Base-by-base conservation (phyloP, 1,140 invertebrate species). In the Stegodyphus dumicola region DNA sequence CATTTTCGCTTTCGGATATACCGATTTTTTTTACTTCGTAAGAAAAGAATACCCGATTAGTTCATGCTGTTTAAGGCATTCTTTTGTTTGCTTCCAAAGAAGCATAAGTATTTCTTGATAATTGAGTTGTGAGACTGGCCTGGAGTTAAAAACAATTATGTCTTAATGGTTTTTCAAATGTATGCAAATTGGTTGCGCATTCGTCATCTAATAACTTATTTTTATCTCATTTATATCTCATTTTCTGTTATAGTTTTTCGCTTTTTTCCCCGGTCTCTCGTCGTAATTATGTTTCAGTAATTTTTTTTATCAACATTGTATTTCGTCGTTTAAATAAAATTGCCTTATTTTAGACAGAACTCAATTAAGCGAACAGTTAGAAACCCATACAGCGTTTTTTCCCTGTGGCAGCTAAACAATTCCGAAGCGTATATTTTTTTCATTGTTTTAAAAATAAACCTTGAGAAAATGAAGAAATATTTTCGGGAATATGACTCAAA, bases 121-220 rank as follows among this genome's bases (percentile, higher is more conserved):
- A 75, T 56, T 75, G 73, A 75, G 73, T 60, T 60, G 54, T 18
- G 33, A 71, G 53, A 18, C 33, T 18, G 33, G n/a, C 73, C 73
- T 48, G 13, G 52, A 53, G 73, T 75, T 75, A 56, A 60, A 60
- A 75, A 75, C 73, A 75, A 75, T 75, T 75, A 75, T 75, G 54
- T 56, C 53, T 18, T 75, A 75, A 75, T 75, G 73, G 73, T 75
- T 75, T 75, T 75, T 75, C 53, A 75, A 75, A 75, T 75, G 54
- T 75, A 75, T 75, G 73, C 73, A 75, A 75, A 75, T 75, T 75
- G 53, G 15, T 7, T 6, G 53, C 7, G 17, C 56, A 75, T 75
- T 75, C 56, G 53, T 17, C 17, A 60, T 54, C 5, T 75, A 75
- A 75, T 75, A 18, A 7, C 53, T 75, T 60, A 11, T 13, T 6